These are phyloP conservation scores for Spodoptera litura DNA, from an alignment of 1,140 invertebrate genomes.

Conservation along the genomic window DNA sequence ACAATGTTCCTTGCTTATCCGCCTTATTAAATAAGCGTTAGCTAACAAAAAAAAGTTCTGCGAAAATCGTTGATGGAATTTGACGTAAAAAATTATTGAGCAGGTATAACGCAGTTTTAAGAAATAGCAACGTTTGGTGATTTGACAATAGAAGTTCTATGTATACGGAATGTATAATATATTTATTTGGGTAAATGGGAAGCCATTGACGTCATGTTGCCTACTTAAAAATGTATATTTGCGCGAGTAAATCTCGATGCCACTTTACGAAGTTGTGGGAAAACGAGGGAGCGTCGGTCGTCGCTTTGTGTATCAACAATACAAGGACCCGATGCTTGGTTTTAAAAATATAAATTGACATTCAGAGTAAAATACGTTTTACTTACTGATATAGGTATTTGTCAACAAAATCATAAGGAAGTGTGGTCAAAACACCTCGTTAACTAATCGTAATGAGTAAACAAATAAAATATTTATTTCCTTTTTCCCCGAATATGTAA, in stretches of 20 bases:
- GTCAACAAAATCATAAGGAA: too few relatives aligned
- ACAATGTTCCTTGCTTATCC: neutral
- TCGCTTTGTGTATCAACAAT: neutral
- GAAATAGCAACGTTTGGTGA: neutral
- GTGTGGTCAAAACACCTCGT: too few relatives aligned
- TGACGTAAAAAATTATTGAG: constrained; percentile 17
- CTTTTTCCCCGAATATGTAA: neutral
- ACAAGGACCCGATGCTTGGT: too few relatives aligned
- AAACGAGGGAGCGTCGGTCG: neutral
- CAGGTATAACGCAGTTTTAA: constrained; percentile 23
- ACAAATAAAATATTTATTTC: constrained; percentile 10
- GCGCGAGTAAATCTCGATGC: neutral
- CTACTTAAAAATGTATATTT: neutral
- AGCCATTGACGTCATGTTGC: too few relatives aligned
- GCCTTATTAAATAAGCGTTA: constrained; percentile 28
- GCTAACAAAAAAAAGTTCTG: constrained; percentile 16
- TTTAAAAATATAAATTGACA: too few relatives aligned
- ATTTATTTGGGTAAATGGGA: neutral
- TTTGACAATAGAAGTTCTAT: constrained; percentile 9
- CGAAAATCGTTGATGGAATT: neutral
- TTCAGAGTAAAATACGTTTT: too few relatives aligned
- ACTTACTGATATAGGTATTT: too few relatives aligned
- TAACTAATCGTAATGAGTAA: too few relatives aligned
- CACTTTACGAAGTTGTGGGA: too few relatives aligned
- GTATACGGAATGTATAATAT: neutral